These are phyloP conservation scores for Tragelaphus buxtoni DNA, from an alignment of 2,113 vertebrate genomes.

Conservation along the genomic window DNA sequence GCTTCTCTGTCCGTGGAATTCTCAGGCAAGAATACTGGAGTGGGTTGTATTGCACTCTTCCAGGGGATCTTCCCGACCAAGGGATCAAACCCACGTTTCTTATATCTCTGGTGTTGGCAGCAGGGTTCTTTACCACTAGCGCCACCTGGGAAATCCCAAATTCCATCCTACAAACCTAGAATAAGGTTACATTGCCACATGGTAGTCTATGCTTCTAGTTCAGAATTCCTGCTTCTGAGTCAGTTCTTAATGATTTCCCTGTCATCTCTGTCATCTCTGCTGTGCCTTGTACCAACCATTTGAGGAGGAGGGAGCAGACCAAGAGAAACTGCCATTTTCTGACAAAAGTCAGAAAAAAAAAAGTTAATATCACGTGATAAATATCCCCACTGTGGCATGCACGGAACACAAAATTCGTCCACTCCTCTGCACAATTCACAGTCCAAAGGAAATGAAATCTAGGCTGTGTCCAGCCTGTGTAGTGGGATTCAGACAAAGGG, in stretches of 20 bases:
- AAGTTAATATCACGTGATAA: background rate
- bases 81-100: background rate
- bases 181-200: background rate
- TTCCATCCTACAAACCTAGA: background rate
- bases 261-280: background rate
- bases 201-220: background rate
- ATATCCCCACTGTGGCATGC: background rate
- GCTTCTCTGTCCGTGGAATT: background rate
- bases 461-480: background rate
- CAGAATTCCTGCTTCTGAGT: background rate
- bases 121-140: background rate
- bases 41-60: background rate
- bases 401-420: background rate
- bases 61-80: background rate
- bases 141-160: background rate
- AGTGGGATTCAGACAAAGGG: background rate
- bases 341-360: background rate
- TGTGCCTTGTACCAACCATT: background rate
- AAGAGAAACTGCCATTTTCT: background rate
- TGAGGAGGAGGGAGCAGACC: background rate
- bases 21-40: background rate
- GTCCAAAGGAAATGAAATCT: background rate
- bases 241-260: background rate
- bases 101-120: background rate
- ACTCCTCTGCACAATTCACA: accelerated